A percentile compares a stretch with the other conserved stretches of the same genome.
Conservation (phyloP, 1,140 invertebrate species). For the Zophobas atratus region DNA sequence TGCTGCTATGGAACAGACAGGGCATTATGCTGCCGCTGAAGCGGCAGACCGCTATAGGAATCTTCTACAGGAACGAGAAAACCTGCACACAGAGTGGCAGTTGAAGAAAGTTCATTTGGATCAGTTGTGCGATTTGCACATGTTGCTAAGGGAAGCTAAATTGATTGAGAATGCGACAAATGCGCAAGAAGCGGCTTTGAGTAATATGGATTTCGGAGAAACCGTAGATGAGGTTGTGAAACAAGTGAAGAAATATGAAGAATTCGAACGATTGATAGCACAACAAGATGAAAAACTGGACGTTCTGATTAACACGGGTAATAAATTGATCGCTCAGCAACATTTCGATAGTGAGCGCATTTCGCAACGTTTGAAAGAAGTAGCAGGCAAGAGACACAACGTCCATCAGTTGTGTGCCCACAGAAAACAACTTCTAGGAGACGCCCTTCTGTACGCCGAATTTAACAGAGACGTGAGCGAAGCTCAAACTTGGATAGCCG, state of each 20-base stretch:
- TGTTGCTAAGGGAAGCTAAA: slow-evolving; percentile 95
- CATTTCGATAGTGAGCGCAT: slow-evolving; percentile 96
- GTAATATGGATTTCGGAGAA: slow-evolving; percentile 68
- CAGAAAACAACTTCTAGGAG: slow-evolving; percentile 80
- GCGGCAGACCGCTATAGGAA: slow-evolving; percentile 85
- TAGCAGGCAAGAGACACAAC: slow-evolving; percentile 79
- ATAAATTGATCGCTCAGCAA: slow-evolving; percentile 91
- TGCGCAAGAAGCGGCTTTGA: slow-evolving; percentile 86
- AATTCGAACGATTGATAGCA: slow-evolving; percentile 88
- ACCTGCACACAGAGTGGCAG: slow-evolving; percentile 89
- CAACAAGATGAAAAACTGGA: slow-evolving; percentile 91
- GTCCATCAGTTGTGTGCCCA: slow-evolving; percentile 78
- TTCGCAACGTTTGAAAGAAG: slow-evolving; percentile 78
- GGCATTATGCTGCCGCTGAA: slow-evolving; percentile 85
- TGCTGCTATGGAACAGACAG: slow-evolving; percentile 85
- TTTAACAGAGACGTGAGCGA: slow-evolving; percentile 93
- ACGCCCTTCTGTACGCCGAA: slow-evolving; percentile 88
- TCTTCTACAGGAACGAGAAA: slow-evolving; percentile 84
- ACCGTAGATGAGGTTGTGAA: slow-evolving; percentile 90
- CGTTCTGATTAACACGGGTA: slow-evolving; percentile 85
- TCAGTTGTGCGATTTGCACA: slow-evolving; percentile 95
- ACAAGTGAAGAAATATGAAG: slow-evolving; percentile 92
- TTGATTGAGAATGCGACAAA: slow-evolving; percentile 92
- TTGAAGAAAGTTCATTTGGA: slow-evolving; percentile 92
- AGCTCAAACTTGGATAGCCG: slow-evolving; percentile 92